Evolutionary conservation across 2,797 vertebrate species (phyloP).

Genomic region (Chelmon rostratus): DNA sequence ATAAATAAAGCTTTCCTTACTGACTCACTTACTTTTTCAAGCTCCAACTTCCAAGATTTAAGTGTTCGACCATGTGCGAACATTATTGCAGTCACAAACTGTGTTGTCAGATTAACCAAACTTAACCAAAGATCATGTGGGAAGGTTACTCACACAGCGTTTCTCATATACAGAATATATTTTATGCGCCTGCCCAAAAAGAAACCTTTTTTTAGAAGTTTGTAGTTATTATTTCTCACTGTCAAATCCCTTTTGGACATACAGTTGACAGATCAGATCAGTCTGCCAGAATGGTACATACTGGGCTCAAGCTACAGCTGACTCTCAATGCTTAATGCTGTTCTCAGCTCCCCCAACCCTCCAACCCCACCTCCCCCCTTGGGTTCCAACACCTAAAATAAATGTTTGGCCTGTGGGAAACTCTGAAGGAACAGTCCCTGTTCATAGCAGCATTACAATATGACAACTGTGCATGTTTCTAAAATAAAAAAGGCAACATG

Average conservation of each 20-base stretch:
- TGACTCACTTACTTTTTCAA: background rate
- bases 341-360: slow-evolving; percentile 9
- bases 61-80: background rate
- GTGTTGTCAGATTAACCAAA: slow-evolving; percentile 4
- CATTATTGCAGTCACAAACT: slow-evolving; percentile 16
- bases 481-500: slow-evolving; percentile 34
- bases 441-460: slow-evolving; percentile 17
- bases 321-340: background rate
- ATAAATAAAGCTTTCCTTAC: too few relatives aligned
- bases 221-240: slow-evolving; percentile 31
- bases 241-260: slow-evolving; percentile 29
- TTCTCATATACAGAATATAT: slow-evolving; percentile 17
- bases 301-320: slow-evolving; percentile 5
- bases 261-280: slow-evolving; percentile 29
- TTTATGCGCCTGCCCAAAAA: slow-evolving; percentile 13
- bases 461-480: slow-evolving; percentile 9
- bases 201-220: slow-evolving; percentile 25
- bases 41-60: background rate
- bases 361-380: background rate
- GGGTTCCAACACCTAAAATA: slow-evolving; percentile 50
- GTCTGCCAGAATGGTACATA: slow-evolving; percentile 15
- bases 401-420: slow-evolving; percentile 42
- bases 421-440: slow-evolving; percentile 10
- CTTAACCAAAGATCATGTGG: slow-evolving; percentile 9
- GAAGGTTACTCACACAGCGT: background rate